Percentiles rank a stretch among this genome's conserved stretches.
phyloP scores from a whole-genome alignment of 2,888 invertebrate genomes.

The Stenodera caucasica region DNA sequence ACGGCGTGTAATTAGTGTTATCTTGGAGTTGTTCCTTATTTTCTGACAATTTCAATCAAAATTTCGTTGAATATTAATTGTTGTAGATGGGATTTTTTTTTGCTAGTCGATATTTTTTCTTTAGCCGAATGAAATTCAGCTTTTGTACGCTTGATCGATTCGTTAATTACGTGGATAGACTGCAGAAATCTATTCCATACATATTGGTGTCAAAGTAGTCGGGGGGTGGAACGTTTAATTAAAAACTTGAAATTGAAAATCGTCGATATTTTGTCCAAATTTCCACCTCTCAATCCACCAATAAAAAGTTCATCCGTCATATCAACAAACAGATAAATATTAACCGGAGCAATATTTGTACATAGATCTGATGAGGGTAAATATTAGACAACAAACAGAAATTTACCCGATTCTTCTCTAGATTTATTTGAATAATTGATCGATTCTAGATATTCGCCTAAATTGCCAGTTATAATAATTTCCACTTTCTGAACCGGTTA shows the following conservation, averaged over 20 bases:
- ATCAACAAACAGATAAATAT: neutral
- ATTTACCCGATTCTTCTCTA: neutral
- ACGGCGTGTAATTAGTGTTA: constrained; percentile 16
- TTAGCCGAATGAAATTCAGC: constrained; percentile 30
- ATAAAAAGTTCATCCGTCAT: neutral
- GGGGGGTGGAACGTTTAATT: constrained; percentile 21
- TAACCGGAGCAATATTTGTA: neutral
- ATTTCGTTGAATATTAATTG: constrained; percentile 17
- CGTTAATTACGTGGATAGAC: constrained; percentile 41
- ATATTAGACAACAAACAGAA: neutral
- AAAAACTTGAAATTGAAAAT: constrained; percentile 20
- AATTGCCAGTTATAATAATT: neutral
- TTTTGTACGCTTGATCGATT: constrained; percentile 40
- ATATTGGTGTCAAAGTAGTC: constrained; percentile 14
- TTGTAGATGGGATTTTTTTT: neutral
- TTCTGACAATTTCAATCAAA: constrained; percentile 25
- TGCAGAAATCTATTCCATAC: constrained; percentile 33
- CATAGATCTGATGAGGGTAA: neutral
- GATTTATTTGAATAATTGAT: neutral
- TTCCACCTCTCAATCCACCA: neutral
- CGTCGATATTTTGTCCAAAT: neutral
- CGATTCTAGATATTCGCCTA: neutral
- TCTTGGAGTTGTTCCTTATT: constrained; percentile 13
- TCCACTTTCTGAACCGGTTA: neutral
- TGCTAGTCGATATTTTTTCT: constrained; percentile 26